Conservation (phyloP, 2,888 invertebrate genomes). For the Disparrhopalites patrizii region DNA sequence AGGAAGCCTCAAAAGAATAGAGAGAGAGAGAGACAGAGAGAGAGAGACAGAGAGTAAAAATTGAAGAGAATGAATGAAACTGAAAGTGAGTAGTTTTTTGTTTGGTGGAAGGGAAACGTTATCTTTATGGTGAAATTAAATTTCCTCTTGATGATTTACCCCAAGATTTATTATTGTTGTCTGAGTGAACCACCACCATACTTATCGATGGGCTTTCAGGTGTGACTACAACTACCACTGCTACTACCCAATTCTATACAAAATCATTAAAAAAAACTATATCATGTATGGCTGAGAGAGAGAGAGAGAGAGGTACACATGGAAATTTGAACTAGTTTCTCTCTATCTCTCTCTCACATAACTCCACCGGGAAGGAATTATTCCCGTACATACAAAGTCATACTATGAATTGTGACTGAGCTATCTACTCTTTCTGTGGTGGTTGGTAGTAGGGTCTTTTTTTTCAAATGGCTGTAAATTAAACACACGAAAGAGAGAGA, state of each 20-base stretch:
- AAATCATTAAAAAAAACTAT: too few relatives aligned
- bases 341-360: background rate
- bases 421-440: background rate
- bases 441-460: background rate
- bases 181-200: conserved; percentile 12
- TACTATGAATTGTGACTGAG: background rate
- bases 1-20: too few relatives aligned
- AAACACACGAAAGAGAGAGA: too few relatives aligned
- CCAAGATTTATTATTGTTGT: conserved; percentile 28
- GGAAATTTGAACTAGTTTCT: background rate
- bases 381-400: too few relatives aligned
- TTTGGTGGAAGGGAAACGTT: conserved; percentile 13
- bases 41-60: background rate
- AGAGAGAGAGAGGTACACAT: too few relatives aligned
- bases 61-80: conserved; percentile 1
- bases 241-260: too few relatives aligned
- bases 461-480: background rate
- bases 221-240: too few relatives aligned
- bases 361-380: too few relatives aligned
- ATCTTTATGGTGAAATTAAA: conserved; percentile 27
- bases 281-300: background rate
- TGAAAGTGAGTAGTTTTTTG: too few relatives aligned
- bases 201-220: conserved; percentile 26
- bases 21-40: background rate
- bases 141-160: conserved; percentile 27